A percentile compares a stretch with the other conserved stretches of the same genome.
phyloP scores from a whole-genome alignment of 2,113 vertebrate genomes.

The Dipodomys spectabilis region DNA sequence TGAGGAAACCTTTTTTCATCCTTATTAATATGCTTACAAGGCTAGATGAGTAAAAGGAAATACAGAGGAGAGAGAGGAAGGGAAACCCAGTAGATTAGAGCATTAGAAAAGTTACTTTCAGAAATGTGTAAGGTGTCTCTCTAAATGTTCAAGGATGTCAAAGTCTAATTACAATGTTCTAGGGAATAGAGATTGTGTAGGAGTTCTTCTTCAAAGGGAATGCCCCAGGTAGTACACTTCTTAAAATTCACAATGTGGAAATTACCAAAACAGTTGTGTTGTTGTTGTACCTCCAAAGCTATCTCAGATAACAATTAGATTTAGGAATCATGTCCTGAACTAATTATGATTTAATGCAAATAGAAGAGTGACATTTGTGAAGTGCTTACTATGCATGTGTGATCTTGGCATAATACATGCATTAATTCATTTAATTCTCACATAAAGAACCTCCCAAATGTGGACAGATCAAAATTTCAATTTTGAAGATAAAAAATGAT shows the following conservation, averaged over 20 bases:
- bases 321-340: not conserved
- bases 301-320: not conserved
- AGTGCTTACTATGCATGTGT: not conserved
- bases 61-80: slow-evolving; percentile 65
- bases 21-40: slow-evolving; percentile 75
- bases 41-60: slow-evolving; percentile 73
- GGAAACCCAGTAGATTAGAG: slow-evolving; percentile 72
- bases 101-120: slow-evolving; percentile 76
- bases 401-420: not conserved
- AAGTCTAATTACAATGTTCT: slow-evolving; percentile 49
- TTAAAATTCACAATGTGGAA: slow-evolving; percentile 49
- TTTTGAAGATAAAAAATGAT: not conserved
- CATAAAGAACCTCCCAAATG: not conserved
- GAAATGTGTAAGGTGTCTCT: slow-evolving; percentile 56
- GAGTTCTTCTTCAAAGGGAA: slow-evolving; percentile 62
- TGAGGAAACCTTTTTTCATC: slow-evolving; percentile 80
- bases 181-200: slow-evolving; percentile 73
- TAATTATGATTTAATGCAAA: not conserved
- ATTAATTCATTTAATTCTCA: not conserved
- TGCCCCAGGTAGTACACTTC: slow-evolving; percentile 63
- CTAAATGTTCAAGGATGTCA: slow-evolving; percentile 66
- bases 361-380: not conserved
- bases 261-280: not conserved
- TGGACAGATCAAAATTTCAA: not conserved
- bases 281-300: not conserved